A percentile compares a stretch with the other conserved stretches of the same genome.
phyloP scores from a whole-genome alignment of 2,888 invertebrate genomes.

The Megaustenia siamemsis region DNA sequence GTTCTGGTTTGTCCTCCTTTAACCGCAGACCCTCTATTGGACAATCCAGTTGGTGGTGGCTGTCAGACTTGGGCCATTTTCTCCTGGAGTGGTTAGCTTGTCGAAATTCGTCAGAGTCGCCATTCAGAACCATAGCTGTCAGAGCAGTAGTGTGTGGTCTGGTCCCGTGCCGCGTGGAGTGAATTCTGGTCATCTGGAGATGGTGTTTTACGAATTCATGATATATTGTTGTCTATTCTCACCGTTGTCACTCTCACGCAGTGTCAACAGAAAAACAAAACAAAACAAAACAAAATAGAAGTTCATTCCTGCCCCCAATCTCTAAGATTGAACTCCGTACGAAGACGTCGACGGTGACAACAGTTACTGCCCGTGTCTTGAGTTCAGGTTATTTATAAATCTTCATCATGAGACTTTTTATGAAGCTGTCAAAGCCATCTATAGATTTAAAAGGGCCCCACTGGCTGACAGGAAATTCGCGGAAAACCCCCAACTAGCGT shows the following conservation, averaged over 20 bases:
- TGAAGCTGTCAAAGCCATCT: too few species aligned
- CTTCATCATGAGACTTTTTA: too few species aligned
- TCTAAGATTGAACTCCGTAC: too few species aligned
- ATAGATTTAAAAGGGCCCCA: too few species aligned
- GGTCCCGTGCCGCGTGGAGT: slow-evolving; percentile 15
- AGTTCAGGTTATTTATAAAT: too few species aligned
- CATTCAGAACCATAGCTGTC: neutral
- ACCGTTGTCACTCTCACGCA: neutral
- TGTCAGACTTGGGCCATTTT: neutral
- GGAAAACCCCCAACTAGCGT: too few species aligned
- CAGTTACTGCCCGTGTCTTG: too few species aligned
- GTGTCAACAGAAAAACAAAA: neutral
- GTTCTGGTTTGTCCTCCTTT: slow-evolving; percentile 5
- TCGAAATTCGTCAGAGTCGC: neutral
- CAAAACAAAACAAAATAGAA: too few species aligned
- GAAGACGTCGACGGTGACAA: too few species aligned
- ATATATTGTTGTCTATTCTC: too few species aligned
- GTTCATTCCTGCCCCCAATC: too few species aligned
- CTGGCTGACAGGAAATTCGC: too few species aligned
- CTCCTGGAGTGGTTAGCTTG: neutral
- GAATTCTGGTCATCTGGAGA: slow-evolving; percentile 35
- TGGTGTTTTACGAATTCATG: neutral
- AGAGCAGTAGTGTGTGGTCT: neutral
- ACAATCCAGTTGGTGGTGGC: neutral
- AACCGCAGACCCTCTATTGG: slow-evolving; percentile 31